Conservation (phyloP, 2,113 vertebrate genomes). For the Petromus typicus region DNA sequence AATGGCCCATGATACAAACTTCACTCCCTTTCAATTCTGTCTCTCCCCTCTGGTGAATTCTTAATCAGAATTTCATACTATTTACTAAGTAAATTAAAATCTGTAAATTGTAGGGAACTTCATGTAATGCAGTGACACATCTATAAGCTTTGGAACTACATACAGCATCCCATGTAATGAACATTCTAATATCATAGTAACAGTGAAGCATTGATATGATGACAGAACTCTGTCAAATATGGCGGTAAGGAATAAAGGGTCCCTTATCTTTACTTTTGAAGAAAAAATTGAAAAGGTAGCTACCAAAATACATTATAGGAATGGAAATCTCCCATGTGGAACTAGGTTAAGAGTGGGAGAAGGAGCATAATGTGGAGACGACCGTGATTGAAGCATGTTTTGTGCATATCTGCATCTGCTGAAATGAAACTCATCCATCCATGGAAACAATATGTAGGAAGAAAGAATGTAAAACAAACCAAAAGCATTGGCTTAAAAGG, state of each 20-base stretch:
- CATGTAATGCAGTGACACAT: constrained; percentile 52
- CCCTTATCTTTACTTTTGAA: constrained; percentile 55
- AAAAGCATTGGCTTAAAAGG: constrained; percentile 55
- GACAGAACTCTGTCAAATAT: constrained; percentile 52
- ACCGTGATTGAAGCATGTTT: not conserved
- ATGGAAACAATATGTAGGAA: not conserved
- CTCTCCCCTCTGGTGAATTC: constrained; percentile 67
- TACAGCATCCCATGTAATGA: not conserved
- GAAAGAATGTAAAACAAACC: not conserved
- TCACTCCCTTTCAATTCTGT: constrained; percentile 68
- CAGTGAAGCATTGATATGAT: constrained; percentile 6
- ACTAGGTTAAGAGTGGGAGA: not conserved
- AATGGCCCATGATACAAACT: constrained; percentile 72
- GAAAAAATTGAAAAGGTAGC: constrained; percentile 30
- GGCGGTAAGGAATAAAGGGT: constrained; percentile 14
- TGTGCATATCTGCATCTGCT: not conserved
- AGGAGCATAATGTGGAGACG: not conserved
- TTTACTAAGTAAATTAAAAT: constrained; percentile 78
- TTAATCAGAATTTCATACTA: constrained; percentile 76
- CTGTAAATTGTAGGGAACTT: constrained; percentile 63
- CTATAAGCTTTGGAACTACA: constrained; percentile 32
- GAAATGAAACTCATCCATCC: not conserved
- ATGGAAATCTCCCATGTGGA: not conserved
- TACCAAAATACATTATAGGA: not conserved
- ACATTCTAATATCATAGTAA: constrained; percentile 50